Conservation (phyloP, 2,888 invertebrate species). For the Acronicta alni region DNA sequence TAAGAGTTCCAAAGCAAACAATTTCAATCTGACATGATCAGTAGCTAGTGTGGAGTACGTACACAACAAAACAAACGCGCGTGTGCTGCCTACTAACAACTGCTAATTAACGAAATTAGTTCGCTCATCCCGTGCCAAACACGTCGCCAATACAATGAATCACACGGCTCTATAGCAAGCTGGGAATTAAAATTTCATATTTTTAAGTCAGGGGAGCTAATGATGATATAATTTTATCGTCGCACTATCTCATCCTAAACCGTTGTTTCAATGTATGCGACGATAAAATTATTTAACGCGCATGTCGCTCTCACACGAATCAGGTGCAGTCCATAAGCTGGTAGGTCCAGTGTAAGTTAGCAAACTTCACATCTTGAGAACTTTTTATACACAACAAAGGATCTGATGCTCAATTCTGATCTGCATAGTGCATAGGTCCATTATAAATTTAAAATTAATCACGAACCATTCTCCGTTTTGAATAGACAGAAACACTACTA, state of each 20-base stretch:
- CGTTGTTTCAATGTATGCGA: too few species aligned
- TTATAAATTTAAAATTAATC: too few species aligned
- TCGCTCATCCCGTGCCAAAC: conserved; percentile 13
- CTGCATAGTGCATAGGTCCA: too few species aligned
- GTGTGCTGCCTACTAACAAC: conserved; percentile 13
- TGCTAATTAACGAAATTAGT: conserved; percentile 38
- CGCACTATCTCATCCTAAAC: too few species aligned
- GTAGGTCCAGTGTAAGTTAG: too few species aligned
- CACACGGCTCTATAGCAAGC: conserved; percentile 18
- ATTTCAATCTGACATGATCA: not conserved
- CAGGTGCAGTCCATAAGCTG: too few species aligned
- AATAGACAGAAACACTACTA: conserved; percentile 27
- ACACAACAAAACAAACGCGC: conserved; percentile 15
- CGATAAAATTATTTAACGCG: too few species aligned
- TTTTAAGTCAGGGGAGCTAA: not conserved
- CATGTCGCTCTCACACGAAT: too few species aligned
- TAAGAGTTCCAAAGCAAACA: not conserved
- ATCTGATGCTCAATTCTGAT: too few species aligned
- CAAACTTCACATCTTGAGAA: too few species aligned
- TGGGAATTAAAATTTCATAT: conserved; percentile 11
- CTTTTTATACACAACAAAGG: too few species aligned
- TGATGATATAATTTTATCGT: not conserved
- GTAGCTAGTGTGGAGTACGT: conserved; percentile 10
- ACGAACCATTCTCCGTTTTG: not conserved
- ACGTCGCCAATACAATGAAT: conserved; percentile 12